Evolutionary conservation across 2,888 invertebrate genomes (phyloP), one percentile per base, ranked within the genome.

Genomic region (Eristalinus sepulchralis): DNA sequence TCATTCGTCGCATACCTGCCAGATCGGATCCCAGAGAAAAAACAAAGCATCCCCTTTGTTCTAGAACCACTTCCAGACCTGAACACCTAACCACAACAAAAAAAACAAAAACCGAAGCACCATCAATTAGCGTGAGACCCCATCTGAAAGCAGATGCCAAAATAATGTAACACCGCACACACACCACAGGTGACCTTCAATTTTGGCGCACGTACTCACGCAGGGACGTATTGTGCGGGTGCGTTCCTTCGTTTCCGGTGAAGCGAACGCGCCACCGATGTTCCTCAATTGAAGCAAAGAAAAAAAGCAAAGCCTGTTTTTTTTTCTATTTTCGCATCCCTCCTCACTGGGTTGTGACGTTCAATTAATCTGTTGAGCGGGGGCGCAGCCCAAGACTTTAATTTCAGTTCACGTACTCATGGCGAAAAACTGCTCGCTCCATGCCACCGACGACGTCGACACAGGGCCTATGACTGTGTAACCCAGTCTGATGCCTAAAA

Each of bases 101-200:
- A 53, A 17, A 22, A 1, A 71, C 24, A 53, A 34, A 34, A n/a
- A 39, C 27, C 27, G 13, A 70, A 39, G 63, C 13, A 39, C 31
- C 36, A 53, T 60, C 67, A 73, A 73, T 73, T 55, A 62, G 10
- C 73, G 63, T 33, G 70, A 71, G 53, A 5, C 76, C 63, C 47
- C 47, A 82, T 64, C 64, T 20, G 22, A 36, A n/a, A 66, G 60
- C 22, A 57, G 59, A 66, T 71, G 64, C 68, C 66, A 71, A 67
- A 77, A 77, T 62, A 77, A 66, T 47, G 47, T 47, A 17, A 17
- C 47, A 47, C 47, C 17, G 17, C 67, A 64, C 27, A 55, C 67
- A 64, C 27, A 34, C 24, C 57, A 66, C n/a, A 10, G 34, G 17
- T 78, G 78, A 78, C 83, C 83, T 78, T 83, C 78, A 78, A 63